Evolutionary conservation across 2,113 vertebrate genomes (phyloP).

Genomic region (Balaeniceps rex): DNA sequence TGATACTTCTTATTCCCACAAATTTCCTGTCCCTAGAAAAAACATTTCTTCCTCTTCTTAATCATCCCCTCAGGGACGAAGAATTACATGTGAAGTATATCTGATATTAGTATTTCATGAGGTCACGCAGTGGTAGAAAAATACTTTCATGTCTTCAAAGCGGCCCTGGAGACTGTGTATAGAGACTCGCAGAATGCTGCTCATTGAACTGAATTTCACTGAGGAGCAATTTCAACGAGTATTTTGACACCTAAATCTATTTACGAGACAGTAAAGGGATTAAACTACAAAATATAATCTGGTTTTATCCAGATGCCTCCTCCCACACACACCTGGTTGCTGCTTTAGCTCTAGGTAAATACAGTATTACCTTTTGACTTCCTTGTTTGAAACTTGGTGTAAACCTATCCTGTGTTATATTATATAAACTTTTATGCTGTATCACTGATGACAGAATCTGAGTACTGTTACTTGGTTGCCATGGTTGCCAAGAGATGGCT

Average conservation of each 20-base stretch:
- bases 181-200: background rate
- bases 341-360: background rate
- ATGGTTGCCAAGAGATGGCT: conserved; percentile 3
- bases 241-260: background rate
- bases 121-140: background rate
- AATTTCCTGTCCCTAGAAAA: background rate
- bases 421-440: background rate
- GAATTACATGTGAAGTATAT: background rate
- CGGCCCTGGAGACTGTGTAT: background rate
- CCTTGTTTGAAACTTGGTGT: background rate
- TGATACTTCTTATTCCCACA: background rate
- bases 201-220: background rate
- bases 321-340: background rate
- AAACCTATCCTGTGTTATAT: background rate
- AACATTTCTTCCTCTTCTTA: background rate
- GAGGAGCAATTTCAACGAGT: background rate
- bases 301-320: background rate
- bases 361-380: background rate
- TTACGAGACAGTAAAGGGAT: background rate
- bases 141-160: background rate
- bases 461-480: background rate
- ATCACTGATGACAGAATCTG: background rate
- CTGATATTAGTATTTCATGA: background rate
- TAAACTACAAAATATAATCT: background rate
- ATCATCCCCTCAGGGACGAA: background rate